Base-by-base conservation (phyloP, 2,113 vertebrate genomes). In the Chiloscyllium plagiosum region DNA sequence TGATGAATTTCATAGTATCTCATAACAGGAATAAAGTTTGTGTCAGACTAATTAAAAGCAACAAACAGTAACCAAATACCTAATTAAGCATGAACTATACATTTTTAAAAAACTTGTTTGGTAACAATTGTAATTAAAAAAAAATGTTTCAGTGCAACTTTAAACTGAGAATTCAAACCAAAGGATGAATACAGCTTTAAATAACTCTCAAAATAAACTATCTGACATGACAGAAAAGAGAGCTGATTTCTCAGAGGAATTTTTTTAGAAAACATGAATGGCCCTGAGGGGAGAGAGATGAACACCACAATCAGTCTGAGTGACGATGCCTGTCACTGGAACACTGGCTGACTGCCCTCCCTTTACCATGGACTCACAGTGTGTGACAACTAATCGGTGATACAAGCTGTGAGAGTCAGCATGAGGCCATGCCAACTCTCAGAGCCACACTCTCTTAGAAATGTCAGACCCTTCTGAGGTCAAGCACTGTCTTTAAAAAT, bases 391-490 rank as follows among this genome's bases (percentile, higher is more conserved):
- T 93, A 66, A 42, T 93, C 89, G n/a, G 56, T 22, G n/a, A 10
- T 66, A 93, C 61, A 93, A 37, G 89, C 89, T 93, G 89, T 93
- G 89, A 93, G 89, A 93, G 89, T 68, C 89, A 93, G 61, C 56
- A n/a, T 68, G 89, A 68, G 22, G n/a, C 56, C 61, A 37, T 3
- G 33, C 61, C n/a, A 93, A 24, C 89, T 68, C 89, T 33, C 87
- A 66, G 1, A 7, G 61, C 37, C 61, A 66, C 19, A 68, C 33
- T 37, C 61, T 66, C 61, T 93, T 37, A 66, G 89, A 93, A 37
- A 93, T 37, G n/a, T 66, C 89, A 65, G n/a, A 92, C 56, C 56
- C 13, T 19, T 65, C 65, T 37, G 33, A 42, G 89, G 89, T 93
- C 89, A 93, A 93, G 56, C 4, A 22, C 61, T 22, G 33, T 42